Base-by-base conservation (phyloP, 2,113 vertebrate species). In the Pangasianodon hypophthalmus region DNA sequence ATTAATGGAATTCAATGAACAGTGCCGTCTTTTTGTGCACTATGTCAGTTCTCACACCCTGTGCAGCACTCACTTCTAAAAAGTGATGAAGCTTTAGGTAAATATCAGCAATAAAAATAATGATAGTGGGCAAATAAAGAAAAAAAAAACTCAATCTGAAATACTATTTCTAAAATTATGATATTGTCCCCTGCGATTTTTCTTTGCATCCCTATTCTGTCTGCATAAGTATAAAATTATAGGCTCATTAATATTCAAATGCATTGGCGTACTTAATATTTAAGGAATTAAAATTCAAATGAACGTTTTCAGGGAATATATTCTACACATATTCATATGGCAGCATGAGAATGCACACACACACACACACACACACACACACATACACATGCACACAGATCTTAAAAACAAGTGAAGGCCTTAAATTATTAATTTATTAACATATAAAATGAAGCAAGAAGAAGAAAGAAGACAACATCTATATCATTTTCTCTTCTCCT, bases 361-460 rank as follows among this genome's bases (percentile, higher is more conserved):
- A 29, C 56, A 21, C 37, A 84, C 3, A 44, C 32, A 84, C 10
- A 84, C 37, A 84, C 37, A 29, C 9, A 44, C 37, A 64, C 11
- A 64, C 44, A 52, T 3, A 84, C 18, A 44, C 16, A 83, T 1
- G 37, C 32, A 62, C 24, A 48, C 16, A n/a, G 1, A 8, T 29
- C 58, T 46, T 50, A 16, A n/a, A 54, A 50, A 50, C 44, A 46
- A 69, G 46, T 13, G 16, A 16, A 18, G 26, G 41, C 37, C 58
- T 26, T 85, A 21, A 84, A 84, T 84, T 60, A 84, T 84, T 64
- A 37, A 87, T 87, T 41, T 58, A 87, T 86, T 54, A 87, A 44
- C 83, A 85, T 85, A 64, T n/a, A 48, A 64, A 44, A 46, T 46
- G 41, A 64, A 85, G 58, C 56, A 46, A 26, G 13, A 64, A 48